Evolutionary conservation across 2,113 vertebrate species (phyloP).

Genomic region (Mastomys natalensis): DNA sequence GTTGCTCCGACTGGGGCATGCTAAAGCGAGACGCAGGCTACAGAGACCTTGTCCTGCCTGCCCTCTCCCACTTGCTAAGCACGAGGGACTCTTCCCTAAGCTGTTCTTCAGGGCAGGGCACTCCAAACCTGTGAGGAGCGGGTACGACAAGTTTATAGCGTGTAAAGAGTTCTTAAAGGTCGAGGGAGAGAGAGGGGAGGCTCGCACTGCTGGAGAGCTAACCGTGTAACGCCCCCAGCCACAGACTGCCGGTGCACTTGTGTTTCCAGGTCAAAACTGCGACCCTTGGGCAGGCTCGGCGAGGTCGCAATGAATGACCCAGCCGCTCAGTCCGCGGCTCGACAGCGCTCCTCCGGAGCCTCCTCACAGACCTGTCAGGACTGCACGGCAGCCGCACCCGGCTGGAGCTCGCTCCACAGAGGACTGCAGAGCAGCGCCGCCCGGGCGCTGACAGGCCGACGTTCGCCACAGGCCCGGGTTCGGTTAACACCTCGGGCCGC

Average conservation of each 20-base stretch:
- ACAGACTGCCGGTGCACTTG: background rate
- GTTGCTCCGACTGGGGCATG: accelerated
- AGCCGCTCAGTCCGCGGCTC: background rate
- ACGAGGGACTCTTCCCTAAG: background rate
- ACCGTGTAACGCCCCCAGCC: background rate
- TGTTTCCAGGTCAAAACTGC: background rate
- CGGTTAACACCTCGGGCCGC: slow-evolving; percentile 4
- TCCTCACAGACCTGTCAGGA: background rate
- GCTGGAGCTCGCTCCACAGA: background rate
- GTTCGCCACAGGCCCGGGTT: background rate
- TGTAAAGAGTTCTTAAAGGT: background rate
- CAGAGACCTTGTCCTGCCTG: background rate
- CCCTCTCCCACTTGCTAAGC: background rate
- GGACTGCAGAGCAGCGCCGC: background rate
- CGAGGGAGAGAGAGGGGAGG: background rate
- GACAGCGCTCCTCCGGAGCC: background rate
- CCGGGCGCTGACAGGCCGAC: background rate
- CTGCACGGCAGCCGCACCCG: background rate
- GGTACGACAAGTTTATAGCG: background rate
- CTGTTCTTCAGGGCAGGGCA: accelerated
- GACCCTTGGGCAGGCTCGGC: background rate
- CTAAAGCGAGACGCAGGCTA: background rate
- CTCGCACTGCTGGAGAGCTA: background rate
- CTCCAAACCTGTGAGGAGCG: background rate
- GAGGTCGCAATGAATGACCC: background rate